A percentile compares a stretch with the other conserved stretches of the same genome.
These are phyloP conservation scores for Aphidius colemani DNA, from an alignment of 2,888 invertebrate genomes.

Conservation along the genomic window DNA sequence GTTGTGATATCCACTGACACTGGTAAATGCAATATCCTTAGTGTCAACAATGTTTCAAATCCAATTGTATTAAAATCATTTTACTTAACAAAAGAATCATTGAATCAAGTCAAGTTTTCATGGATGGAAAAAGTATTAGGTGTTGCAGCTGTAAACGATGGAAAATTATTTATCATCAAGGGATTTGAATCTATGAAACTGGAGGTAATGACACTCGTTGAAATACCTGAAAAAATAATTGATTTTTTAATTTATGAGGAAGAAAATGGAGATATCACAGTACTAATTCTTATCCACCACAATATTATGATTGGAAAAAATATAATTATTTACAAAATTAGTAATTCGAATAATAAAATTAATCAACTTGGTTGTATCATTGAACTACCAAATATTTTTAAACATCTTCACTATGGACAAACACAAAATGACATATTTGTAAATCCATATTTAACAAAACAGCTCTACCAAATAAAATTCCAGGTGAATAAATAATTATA, in stretches of 20 bases:
- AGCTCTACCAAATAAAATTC: constrained; percentile 44
- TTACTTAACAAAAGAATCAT: constrained; percentile 38
- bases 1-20: constrained; percentile 35
- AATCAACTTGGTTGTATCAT: constrained; percentile 29
- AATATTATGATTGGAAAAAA: constrained; percentile 33
- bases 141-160: constrained; percentile 30
- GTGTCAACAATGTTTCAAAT: constrained; percentile 18
- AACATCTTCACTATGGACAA: constrained; percentile 37
- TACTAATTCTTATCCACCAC: constrained; percentile 38
- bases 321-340: constrained; percentile 39
- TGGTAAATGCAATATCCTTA: constrained; percentile 44
- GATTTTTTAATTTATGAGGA: constrained; percentile 46
- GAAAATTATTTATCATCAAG: constrained; percentile 40
- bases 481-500: constrained; percentile 30
- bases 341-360: constrained; percentile 18
- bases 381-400: constrained; percentile 34
- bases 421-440: constrained; percentile 36
- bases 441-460: constrained; percentile 44
- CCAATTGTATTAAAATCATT: constrained; percentile 35
- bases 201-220: constrained; percentile 20
- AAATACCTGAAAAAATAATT: constrained; percentile 18
- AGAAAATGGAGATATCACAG: constrained; percentile 18
- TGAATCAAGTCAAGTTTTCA: constrained; percentile 46
- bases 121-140: constrained; percentile 37
- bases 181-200: constrained; percentile 17